Percentiles rank a stretch among this genome's conserved stretches.
These are phyloP conservation scores for Drosophila paracracens DNA, from an alignment of 2,888 invertebrate species.

Conservation along the genomic window DNA sequence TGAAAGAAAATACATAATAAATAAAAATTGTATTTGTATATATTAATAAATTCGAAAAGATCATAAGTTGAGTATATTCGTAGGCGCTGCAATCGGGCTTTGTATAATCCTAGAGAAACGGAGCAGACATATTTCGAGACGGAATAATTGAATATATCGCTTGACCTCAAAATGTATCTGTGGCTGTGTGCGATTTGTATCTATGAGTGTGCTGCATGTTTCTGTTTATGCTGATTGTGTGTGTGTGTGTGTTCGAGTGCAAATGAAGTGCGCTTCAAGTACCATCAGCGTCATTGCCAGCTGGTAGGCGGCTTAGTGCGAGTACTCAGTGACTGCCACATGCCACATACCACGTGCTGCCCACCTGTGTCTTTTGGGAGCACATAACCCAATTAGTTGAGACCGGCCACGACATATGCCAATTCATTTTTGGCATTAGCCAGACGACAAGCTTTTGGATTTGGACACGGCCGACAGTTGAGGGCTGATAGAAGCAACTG, in stretches of 20 bases:
- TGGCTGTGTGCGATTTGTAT: conserved; percentile 54
- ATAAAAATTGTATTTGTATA: not conserved
- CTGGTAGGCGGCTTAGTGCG: conserved; percentile 31
- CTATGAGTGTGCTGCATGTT: conserved; percentile 18
- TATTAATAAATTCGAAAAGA: not conserved
- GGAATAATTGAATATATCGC: conserved; percentile 16
- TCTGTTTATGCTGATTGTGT: conserved; percentile 19
- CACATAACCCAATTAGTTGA: conserved; percentile 69
- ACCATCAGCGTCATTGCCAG: conserved; percentile 66
- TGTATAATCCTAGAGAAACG: conserved; percentile 42
- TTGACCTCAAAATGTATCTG: conserved; percentile 51
- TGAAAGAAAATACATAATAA: not conserved
- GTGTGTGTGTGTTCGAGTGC: conserved; percentile 27
- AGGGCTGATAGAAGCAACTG: not conserved
- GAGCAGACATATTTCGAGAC: conserved; percentile 28
- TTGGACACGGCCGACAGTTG: conserved; percentile 27
- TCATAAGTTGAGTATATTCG: not conserved
- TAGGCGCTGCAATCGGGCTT: conserved; percentile 19
- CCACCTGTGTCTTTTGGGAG: conserved; percentile 57
- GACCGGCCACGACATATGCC: conserved; percentile 62
- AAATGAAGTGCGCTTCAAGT: conserved; percentile 67
- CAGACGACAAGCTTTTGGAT: conserved; percentile 9
- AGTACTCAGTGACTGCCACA: conserved; percentile 16
- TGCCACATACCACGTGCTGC: conserved; percentile 11
- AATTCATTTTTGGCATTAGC: conserved; percentile 57